Conservation (phyloP, 2,797 vertebrate species). For the Falco novaeseelandiae region DNA sequence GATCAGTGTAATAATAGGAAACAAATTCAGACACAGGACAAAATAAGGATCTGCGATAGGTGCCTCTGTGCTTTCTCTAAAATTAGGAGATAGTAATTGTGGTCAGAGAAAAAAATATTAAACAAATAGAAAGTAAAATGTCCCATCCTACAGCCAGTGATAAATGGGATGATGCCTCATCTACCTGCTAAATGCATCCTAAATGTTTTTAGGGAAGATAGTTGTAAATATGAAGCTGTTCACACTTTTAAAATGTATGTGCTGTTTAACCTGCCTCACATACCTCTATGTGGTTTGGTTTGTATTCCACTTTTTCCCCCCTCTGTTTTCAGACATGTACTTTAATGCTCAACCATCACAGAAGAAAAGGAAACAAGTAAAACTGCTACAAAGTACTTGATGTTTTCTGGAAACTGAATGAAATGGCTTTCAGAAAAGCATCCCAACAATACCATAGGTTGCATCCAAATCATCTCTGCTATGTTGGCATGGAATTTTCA, state of each 20-base stretch:
- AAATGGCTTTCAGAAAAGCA: slow-evolving; percentile 8
- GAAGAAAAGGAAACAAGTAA: not conserved
- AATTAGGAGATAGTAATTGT: not conserved
- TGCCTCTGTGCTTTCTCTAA: not conserved
- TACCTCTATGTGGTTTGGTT: not conserved
- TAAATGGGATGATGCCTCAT: not conserved
- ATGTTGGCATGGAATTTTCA: not conserved
- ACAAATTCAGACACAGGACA: not conserved
- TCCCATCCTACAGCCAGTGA: not conserved
- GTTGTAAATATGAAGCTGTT: not conserved
- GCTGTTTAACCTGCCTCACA: not conserved
- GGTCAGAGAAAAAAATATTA: not conserved
- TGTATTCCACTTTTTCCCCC: not conserved
- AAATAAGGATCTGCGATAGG: not conserved
- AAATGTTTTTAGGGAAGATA: not conserved
- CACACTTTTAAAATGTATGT: not conserved
- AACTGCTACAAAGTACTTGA: not conserved
- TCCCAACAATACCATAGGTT: not conserved
- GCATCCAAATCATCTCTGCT: not conserved
- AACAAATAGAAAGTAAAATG: not conserved
- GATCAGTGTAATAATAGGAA: not conserved
- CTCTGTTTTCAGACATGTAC: not conserved
- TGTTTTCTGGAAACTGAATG: not conserved
- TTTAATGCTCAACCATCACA: not conserved
- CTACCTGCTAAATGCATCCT: not conserved